phyloP scores from a whole-genome alignment of 2,888 invertebrate species.

The Brachycybe producta region DNA sequence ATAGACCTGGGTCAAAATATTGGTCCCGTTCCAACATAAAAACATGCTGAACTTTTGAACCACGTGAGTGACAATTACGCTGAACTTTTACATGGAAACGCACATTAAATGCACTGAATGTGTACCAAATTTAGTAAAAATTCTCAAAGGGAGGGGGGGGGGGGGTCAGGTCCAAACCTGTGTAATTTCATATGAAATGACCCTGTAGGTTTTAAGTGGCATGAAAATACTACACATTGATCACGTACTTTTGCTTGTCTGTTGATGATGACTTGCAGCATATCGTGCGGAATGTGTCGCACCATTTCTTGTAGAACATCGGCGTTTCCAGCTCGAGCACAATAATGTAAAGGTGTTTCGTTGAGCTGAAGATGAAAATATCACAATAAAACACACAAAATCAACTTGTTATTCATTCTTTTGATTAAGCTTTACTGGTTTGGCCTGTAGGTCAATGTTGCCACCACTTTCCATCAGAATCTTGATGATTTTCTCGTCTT shows the following conservation, averaged over 20 bases:
- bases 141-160: no score
- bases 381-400: conserved; percentile 3
- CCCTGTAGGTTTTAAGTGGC: neutral
- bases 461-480: conserved; percentile 81
- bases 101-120: no score
- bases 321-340: conserved; percentile 88
- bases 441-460: conserved; percentile 71
- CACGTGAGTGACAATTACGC: no score
- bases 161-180: no score
- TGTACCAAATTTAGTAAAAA: no score
- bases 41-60: no score
- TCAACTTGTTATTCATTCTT: neutral
- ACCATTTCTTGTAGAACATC: conserved; percentile 90
- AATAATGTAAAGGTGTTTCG: conserved; percentile 92
- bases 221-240: neutral
- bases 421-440: conserved; percentile 44
- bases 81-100: no score
- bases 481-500: conserved; percentile 66
- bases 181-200: neutral
- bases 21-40: no score
- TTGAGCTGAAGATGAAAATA: conserved; percentile 45
- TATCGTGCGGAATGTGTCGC: conserved; percentile 71
- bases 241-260: conserved; percentile 72
- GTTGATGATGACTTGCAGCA: conserved; percentile 87
- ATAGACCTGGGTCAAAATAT: no score